phyloP scores from a whole-genome alignment of 2,888 invertebrate species.

The Leuctra nigra region DNA sequence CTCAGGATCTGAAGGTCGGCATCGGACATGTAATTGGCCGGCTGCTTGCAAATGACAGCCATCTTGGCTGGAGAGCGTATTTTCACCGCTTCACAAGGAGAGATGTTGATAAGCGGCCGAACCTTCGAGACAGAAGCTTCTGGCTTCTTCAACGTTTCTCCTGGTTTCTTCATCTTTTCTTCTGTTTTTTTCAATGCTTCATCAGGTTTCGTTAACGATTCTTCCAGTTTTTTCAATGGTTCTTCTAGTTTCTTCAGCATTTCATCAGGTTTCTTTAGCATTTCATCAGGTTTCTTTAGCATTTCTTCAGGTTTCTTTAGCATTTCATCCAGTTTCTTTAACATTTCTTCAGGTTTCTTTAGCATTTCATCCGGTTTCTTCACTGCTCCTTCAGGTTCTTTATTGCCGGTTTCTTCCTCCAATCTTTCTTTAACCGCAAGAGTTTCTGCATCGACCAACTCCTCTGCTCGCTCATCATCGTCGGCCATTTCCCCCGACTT shows the following conservation, averaged over 20 bases:
- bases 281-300: background rate
- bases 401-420: no score
- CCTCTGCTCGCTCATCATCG: slow-evolving; percentile 45
- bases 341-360: no score
- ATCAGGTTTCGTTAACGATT: background rate
- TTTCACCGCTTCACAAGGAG: no score
- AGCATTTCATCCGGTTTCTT: no score
- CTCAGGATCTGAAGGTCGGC: background rate
- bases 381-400: no score
- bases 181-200: background rate
- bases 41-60: background rate
- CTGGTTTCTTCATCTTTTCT: background rate
- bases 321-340: background rate
- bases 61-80: background rate
- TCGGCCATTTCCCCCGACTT: slow-evolving; percentile 50
- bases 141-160: background rate
- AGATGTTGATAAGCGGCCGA: background rate
- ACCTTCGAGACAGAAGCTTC: background rate
- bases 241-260: no score
- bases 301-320: background rate
- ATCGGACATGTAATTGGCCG: background rate
- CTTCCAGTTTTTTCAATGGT: background rate
- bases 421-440: background rate
- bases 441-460: background rate
- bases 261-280: background rate